phyloP scores from a whole-genome alignment of 1,140 invertebrate species.

The Psix sp. region DNA sequence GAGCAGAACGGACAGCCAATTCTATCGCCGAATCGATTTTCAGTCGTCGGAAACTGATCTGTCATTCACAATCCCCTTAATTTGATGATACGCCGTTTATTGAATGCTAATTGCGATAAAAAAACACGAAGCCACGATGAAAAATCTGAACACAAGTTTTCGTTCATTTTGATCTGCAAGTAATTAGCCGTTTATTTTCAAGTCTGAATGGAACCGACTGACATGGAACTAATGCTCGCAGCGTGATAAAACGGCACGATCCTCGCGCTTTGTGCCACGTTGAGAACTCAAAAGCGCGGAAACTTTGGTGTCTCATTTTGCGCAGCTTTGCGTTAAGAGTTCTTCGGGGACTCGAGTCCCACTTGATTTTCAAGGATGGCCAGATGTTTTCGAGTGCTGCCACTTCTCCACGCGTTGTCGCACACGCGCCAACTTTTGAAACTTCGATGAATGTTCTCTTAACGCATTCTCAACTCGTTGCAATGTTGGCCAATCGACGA shows the following conservation, averaged over 20 bases:
- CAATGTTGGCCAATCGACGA: conserved; percentile 49
- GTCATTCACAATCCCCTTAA: conserved; percentile 31
- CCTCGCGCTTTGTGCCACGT: conserved; percentile 43
- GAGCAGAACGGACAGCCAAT: conserved; percentile 52
- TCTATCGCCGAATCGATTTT: conserved; percentile 43
- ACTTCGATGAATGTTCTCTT: conserved; percentile 35
- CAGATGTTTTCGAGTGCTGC: conserved; percentile 68
- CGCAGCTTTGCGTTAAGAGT: conserved; percentile 62
- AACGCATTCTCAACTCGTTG: conserved; percentile 24
- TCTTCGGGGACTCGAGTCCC: conserved; percentile 57
- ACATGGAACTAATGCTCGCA: conserved; percentile 43
- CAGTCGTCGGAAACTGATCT: conserved; percentile 14
- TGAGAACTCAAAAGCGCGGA: conserved; percentile 70
- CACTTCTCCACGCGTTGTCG: conserved; percentile 64
- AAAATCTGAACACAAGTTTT: not conserved
- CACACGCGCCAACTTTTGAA: conserved; percentile 63
- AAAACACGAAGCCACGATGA: too few relatives aligned
- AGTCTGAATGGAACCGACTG: conserved; percentile 2
- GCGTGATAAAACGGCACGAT: conserved; percentile 52
- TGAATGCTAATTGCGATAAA: conserved; percentile 37
- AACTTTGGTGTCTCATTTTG: conserved; percentile 65
- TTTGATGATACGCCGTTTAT: conserved; percentile 42
- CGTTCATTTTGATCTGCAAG: conserved; percentile 2
- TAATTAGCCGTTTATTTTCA: conserved; percentile 34
- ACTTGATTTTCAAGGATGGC: conserved; percentile 67